These are phyloP conservation scores for Actinia tenebrosa DNA, from an alignment of 64 coral and sea anemone genomes.

Conservation along the genomic window DNA sequence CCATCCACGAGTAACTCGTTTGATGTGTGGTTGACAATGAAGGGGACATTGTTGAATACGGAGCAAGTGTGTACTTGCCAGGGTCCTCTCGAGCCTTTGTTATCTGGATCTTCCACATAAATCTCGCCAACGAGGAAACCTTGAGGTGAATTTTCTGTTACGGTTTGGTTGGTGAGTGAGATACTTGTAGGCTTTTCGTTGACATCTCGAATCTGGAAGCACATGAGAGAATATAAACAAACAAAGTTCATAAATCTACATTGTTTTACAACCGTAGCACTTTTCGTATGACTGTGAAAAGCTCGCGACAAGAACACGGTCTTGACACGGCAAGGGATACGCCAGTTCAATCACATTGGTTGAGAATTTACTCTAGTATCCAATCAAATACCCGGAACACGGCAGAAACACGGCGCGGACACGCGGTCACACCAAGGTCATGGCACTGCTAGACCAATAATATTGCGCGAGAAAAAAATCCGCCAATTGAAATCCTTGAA, in stretches of 20 bases:
- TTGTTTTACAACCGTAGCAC: background rate
- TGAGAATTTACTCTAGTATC: too few relatives aligned
- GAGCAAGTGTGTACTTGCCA: conserved; percentile 49
- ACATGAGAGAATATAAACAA: background rate
- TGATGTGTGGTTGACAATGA: conserved; percentile 25
- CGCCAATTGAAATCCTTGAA: too few relatives aligned
- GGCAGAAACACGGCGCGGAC: too few relatives aligned
- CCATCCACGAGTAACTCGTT: conserved; percentile 36
- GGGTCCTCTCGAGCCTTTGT: conserved; percentile 43
- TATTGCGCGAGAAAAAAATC: too few relatives aligned
- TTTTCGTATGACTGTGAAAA: too few relatives aligned
- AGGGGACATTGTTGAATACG: conserved; percentile 38
- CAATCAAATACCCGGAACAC: too few relatives aligned
- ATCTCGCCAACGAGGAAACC: conserved; percentile 45
- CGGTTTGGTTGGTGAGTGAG: background rate
- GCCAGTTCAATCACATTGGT: too few relatives aligned
- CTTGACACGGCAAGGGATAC: too few relatives aligned
- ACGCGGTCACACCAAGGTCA: too few relatives aligned
- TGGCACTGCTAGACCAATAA: too few relatives aligned
- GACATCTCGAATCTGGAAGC: conserved; percentile 17
- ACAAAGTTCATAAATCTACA: background rate
- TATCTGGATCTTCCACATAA: conserved; percentile 42
- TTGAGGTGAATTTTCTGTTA: conserved; percentile 44
- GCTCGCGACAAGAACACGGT: too few relatives aligned
- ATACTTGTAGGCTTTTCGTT: conserved; percentile 62